These are phyloP conservation scores for Agrochola macilenta DNA, from an alignment of 2,888 invertebrate species.

Conservation along the genomic window DNA sequence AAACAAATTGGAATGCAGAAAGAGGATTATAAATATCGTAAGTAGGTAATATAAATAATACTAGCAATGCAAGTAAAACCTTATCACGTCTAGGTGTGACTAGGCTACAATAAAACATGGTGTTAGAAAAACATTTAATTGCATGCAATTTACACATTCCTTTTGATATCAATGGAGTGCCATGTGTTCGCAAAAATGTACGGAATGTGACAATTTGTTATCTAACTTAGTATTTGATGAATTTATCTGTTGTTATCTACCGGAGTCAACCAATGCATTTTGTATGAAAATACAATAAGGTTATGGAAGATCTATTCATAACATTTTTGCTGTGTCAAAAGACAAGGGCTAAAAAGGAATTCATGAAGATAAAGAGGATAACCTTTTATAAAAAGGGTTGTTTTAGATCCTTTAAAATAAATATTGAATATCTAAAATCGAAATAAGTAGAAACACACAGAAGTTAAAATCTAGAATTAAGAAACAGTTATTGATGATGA, in stretches of 20 bases:
- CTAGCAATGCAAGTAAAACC: neutral
- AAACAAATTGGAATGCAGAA: neutral
- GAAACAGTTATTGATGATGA: neutral
- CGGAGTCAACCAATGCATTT: slow-evolving; percentile 15
- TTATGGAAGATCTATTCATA: neutral
- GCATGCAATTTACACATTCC: slow-evolving; percentile 48
- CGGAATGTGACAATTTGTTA: slow-evolving; percentile 58
- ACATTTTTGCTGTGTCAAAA: neutral
- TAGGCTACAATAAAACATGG: slow-evolving; percentile 43
- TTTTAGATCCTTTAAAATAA: neutral
- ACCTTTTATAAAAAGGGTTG: neutral
- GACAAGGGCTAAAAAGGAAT: neutral
- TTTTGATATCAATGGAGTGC: slow-evolving; percentile 41
- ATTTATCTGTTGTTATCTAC: slow-evolving; percentile 49
- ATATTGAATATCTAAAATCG: neutral
- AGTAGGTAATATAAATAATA: neutral
- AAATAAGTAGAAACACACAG: neutral
- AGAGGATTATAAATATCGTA: neutral
- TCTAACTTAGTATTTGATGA: slow-evolving; percentile 40
- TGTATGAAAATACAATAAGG: slow-evolving; percentile 10
- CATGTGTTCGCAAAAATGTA: slow-evolving; percentile 55
- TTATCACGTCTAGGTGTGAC: slow-evolving; percentile 20
- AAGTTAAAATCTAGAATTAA: neutral
- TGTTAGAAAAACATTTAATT: slow-evolving; percentile 38
- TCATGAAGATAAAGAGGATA: neutral